Evolutionary conservation across 1,140 invertebrate genomes (phyloP), one percentile per base, ranked within the genome.

Genomic region (Drosophila miranda): DNA sequence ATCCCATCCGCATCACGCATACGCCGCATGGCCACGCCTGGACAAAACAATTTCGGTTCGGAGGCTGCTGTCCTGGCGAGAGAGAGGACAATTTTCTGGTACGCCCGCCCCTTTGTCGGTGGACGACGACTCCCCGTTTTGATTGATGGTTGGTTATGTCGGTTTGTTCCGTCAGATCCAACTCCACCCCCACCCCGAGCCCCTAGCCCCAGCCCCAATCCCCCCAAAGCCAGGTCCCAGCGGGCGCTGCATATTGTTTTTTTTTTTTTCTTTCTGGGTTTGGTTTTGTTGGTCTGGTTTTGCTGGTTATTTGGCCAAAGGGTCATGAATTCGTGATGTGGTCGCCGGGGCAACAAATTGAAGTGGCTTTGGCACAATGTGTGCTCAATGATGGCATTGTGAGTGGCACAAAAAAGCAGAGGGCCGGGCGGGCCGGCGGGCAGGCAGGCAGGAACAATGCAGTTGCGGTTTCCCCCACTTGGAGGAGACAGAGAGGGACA

Each of bases 241-340:
- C 52, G 48, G 58, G 68, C 44, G 69, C 70, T 61, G 54, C 59
- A 55, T 62, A 74, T 61, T 68, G 66, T 58, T 54, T 38, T 43
- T 58, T 48, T 45, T 43, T 58, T 30, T 44, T 8, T 30, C 16
- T 16, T 16, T 16, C 16, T 16, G 16, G 16, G 16, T 43, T 34
- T 30, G 28, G 38, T 44, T 16, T 34, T 28, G 6, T n/a, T 64
- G 53, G 53, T 58, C 53, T 54, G 51, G 50, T 54, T 48, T 70
- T 55, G 34, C 75, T 80, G 80, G 66, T 84, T 84, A 72, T 83
- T 84, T 72, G 80, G 68, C 43, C 63, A 75, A 51, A 70, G 77
- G 51, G 60, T 81, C 80, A 84, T 84, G 81, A 81, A 84, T 84
- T 84, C 78, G 73, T 84, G 80, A 84, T 84, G 80, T 58, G 75